Percentiles rank a stretch among this genome's conserved stretches.
Evolutionary conservation across 2,888 invertebrate species (phyloP).

Genomic region (Hartigia nigra): DNA sequence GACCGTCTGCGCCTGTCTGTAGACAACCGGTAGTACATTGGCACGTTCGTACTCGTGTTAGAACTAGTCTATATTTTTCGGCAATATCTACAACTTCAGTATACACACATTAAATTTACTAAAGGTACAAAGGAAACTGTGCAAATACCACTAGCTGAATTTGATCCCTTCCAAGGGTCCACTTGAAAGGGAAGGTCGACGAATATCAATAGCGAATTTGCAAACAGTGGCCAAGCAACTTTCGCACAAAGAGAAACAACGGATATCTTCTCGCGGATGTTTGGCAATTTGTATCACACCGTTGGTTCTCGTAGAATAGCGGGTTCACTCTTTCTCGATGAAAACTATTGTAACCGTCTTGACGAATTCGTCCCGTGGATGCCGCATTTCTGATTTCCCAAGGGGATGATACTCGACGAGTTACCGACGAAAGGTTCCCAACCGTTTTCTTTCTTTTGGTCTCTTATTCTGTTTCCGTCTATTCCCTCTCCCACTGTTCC

Average conservation of each 20-base stretch:
- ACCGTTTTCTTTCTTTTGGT: neutral
- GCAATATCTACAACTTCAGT: neutral
- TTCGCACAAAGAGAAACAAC: neutral
- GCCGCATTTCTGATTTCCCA: slow-evolving; percentile 7
- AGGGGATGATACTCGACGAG: neutral
- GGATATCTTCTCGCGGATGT: neutral
- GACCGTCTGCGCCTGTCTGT: neutral
- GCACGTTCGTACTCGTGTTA: neutral
- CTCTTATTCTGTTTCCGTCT: neutral
- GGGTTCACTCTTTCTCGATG: neutral
- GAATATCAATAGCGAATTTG: too few relatives aligned
- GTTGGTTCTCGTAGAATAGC: neutral
- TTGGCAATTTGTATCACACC: neutral
- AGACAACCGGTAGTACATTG: neutral
- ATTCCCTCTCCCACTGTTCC: neutral
- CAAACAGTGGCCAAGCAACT: neutral
- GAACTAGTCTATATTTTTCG: neutral
- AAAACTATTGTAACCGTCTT: neutral
- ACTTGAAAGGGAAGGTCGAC: neutral
- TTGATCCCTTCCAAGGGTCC: neutral
- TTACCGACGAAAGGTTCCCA: neutral
- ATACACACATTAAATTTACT: neutral
- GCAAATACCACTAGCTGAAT: neutral
- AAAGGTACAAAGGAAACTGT: neutral
- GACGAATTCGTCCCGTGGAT: neutral